Evolutionary conservation across 2,888 invertebrate species (phyloP), one percentile per base, ranked within the genome.

Genomic region (Melinopterus prodromus): DNA sequence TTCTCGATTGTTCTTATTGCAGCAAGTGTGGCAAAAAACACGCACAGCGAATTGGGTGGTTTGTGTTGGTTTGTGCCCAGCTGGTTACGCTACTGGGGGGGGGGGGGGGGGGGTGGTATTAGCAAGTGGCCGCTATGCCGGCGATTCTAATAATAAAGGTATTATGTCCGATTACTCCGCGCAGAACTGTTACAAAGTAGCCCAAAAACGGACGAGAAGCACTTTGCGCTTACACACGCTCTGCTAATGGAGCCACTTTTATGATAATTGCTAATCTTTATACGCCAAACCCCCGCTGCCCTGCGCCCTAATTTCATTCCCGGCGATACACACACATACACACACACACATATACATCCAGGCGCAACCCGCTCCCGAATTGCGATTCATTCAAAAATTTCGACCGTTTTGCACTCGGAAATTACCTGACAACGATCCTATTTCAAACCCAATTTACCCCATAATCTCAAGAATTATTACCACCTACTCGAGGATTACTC

Each of bases 181-280:
- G 53, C 53, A 53, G 53, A 53, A 53, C 53, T 53, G 53, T 53
- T 53, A 53, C 53, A 53, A 53, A 53, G 53, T 53, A 53, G 53
- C 5, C 53, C 12, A 53, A 53, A 53, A 53, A 53, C 53, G 53
- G 53, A 53, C 53, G 53, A 7, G 12, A 53, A 53, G 53, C 53
- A 53, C 53, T 53, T 53, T 53, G 53, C 7, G 53, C 53, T 53
- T 53, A n/a, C 36, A 74, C 74, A 74, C 74, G 74, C 37, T 74
- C 74, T 9, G 36, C 74, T 74, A 74, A 74, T 74, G 74, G 74
- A n/a, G 15, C 12, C 35, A 37, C 36, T 35, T 74, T 74, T 74
- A 74, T 74, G 74, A 37, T 74, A 74, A 74, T 74, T 74, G 74
- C 74, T 74, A 74, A 74, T 74, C 53, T 53, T 53, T 53, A 53